Conservation (phyloP, 2,113 vertebrate species). For the Indicator indicator region DNA sequence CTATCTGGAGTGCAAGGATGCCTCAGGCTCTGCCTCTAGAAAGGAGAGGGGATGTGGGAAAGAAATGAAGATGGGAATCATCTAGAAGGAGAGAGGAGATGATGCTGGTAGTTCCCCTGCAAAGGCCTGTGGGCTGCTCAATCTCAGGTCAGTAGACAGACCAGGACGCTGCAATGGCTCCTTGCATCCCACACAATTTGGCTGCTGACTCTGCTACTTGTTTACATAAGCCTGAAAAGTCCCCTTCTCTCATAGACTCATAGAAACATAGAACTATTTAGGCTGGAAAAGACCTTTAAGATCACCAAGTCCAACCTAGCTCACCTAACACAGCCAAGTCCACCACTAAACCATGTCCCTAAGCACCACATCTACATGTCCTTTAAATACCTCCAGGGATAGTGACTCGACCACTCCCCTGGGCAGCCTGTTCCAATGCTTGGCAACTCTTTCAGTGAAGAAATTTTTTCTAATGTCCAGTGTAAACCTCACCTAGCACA, state of each 20-base stretch:
- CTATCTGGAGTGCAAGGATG: neutral
- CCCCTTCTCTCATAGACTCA: neutral
- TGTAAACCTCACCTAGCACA: neutral
- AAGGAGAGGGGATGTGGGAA: neutral
- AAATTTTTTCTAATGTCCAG: neutral
- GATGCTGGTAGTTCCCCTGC: neutral
- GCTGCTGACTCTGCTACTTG: neutral
- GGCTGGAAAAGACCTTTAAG: neutral
- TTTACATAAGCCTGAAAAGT: neutral
- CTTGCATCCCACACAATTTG: neutral
- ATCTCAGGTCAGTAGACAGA: neutral
- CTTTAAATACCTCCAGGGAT: neutral
- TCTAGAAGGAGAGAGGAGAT: neutral
- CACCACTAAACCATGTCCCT: neutral
- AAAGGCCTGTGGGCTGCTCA: neutral
- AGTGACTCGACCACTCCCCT: neutral
- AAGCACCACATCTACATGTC: neutral
- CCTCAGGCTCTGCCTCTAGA: conserved; percentile 20
- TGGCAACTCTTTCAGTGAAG: neutral
- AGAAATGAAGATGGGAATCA: neutral
- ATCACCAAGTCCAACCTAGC: neutral
- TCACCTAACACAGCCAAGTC: neutral
- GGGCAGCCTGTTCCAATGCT: neutral
- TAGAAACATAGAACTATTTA: neutral
- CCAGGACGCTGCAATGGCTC: neutral